Base-by-base conservation (phyloP, 2,797 vertebrate species). In the Lutjanus argentimaculatus region DNA sequence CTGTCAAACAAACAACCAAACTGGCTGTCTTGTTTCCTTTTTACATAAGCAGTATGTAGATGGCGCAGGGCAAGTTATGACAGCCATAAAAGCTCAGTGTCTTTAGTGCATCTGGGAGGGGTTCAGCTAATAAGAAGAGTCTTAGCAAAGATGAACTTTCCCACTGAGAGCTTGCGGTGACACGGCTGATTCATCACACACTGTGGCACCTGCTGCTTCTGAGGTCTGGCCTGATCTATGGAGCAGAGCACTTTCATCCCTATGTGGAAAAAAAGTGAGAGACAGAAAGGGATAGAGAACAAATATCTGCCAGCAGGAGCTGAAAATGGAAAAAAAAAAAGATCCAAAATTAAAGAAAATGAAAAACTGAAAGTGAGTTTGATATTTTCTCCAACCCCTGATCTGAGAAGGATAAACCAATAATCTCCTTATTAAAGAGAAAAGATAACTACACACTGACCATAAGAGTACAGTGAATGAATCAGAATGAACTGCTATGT, bases 101-200 rank as follows among this genome's bases (percentile, higher is more conserved):
- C 63, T 70, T 52, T n/a, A 62, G 67, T 30, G 53, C 43, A 19
- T 78, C 15, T 36, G 40, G 68, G 15, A 65, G 58, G 22, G 46
- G 22, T 21, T 15, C 22, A 55, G 77, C n/a, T 83, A 84, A 89
- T 75, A 72, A 83, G 70, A 72, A 12, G 67, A 82, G 72, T 69
- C 73, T 78, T 77, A 84, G 84, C 81, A 76, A 80, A 80, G 79
- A 81, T 74, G 56, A 90, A 85, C 86, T 85, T 90, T 86, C 83
- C 74, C 74, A 17, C 74, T 71, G 67, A 74, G 68, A 77, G 75
- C 79, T 64, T 52, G 58, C n/a, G 8, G 79, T 73, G 79, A 83
- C 79, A 52, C 0, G 2, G 73, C 79, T 81, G 90, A 90, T 79
- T 88, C 82, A 84, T 91, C 85, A 73, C 83, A 83, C 43, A n/a